Percentiles rank a stretch among this genome's conserved stretches.
phyloP scores from a whole-genome alignment of 2,888 invertebrate genomes.

The Drosophila siamana region DNA sequence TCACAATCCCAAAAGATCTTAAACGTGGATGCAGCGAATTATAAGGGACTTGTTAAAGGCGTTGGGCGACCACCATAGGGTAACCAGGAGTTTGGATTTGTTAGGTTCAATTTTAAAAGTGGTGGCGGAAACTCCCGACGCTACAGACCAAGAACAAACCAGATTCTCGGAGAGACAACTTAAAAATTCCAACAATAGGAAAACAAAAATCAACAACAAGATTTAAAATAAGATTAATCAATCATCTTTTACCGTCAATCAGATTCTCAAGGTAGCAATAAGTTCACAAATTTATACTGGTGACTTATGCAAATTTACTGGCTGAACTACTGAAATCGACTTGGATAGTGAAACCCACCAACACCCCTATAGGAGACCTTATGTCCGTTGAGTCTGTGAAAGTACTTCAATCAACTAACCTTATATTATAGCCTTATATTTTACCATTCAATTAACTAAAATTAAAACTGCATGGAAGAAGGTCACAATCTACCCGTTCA shows the following conservation, averaged over 20 bases:
- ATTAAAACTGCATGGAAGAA: neutral
- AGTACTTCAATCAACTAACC: constrained; percentile 4
- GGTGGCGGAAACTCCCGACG: neutral
- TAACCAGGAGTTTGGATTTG: neutral
- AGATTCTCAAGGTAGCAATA: neutral
- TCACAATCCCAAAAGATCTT: constrained; percentile 4
- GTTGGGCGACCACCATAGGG: neutral
- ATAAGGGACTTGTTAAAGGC: neutral
- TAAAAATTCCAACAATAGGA: constrained; percentile 6
- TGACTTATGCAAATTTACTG: neutral
- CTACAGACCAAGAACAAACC: neutral
- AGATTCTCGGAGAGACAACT: neutral
- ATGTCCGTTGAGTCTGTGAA: constrained; percentile 9
- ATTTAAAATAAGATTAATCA: constrained; percentile 24
- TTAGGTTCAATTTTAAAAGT: neutral
- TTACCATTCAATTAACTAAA: constrained; percentile 1
- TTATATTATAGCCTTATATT: no score
- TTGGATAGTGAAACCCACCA: constrained; percentile 35
- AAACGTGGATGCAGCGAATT: neutral
- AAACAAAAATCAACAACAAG: constrained; percentile 20
- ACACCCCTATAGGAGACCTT: constrained; percentile 17
- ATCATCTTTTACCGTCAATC: constrained; percentile 4
- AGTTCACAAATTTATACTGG: neutral
- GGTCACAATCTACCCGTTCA: constrained; percentile 14
- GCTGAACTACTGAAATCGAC: constrained; percentile 17